Base-by-base conservation (phyloP, 1,140 invertebrate genomes). In the Drosophila lacertosa region DNA sequence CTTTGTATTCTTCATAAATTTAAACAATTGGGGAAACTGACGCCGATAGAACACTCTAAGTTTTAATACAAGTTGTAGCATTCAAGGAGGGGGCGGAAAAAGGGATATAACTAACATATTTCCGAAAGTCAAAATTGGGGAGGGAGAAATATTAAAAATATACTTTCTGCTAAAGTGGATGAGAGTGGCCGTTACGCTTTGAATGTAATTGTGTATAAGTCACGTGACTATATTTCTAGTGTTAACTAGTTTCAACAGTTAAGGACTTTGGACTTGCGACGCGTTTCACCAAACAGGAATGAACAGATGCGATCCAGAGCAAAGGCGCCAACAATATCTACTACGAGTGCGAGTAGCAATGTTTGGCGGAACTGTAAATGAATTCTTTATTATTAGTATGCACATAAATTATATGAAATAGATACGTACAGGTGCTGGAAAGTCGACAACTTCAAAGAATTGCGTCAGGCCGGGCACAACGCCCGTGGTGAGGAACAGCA, bases 371-470 rank as follows among this genome's bases (percentile, higher is more conserved):
- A 98, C 97, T 99, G 92, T 92, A 92, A 77, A 90, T 92, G 90
- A 4, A 3, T 26, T 16, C 15, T 11, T 11, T 0, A 15, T 24
- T 24, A 45, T 48, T 4, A 50, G 39, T 15, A 0, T 29, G 9
- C 4, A 40, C 16, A 15, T 6, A 9, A 16, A 3, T 2, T 7
- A 2, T 3, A 29, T 9, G 11, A n/a, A 35, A 32, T 20, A 3
- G 11, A 18, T 59, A 74, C 94, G 94, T 92, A 98, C 97, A 81
- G 97, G 95, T 6, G 92, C 80, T 47, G 97, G 96, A 91, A 98
- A 97, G 79, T 97, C 94, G 5, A 98, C 95, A 66, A 99, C 97
- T 92, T 98, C 96, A 92, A 99, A 97, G 83, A 96, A 94, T 72
- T 93, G 92, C 42, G 95, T 94, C 37, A 98, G 92, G 45, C 96